Conservation (phyloP, 35 echinoderm and acorn worm species). For the Strongylocentrotus purpuratus region DNA sequence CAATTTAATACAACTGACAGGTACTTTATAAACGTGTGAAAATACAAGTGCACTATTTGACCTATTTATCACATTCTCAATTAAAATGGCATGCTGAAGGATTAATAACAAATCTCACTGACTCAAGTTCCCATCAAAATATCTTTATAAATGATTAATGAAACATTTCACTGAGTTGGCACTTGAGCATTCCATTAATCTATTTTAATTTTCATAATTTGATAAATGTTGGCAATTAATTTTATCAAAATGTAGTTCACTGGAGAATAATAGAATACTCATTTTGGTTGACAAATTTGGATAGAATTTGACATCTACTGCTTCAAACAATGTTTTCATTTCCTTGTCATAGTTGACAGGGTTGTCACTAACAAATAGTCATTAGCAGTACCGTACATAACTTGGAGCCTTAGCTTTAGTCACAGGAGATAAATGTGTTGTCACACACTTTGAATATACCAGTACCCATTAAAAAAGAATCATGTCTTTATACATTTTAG, state of each 20-base stretch:
- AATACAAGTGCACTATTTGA: not conserved
- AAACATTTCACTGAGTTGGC: not conserved
- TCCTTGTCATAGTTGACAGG: too few relatives aligned
- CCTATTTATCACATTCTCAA: not conserved
- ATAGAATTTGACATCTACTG: not conserved
- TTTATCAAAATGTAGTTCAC: not conserved
- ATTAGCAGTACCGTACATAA: too few relatives aligned
- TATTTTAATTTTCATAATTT: not conserved
- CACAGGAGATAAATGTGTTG: too few relatives aligned
- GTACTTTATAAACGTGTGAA: too few relatives aligned
- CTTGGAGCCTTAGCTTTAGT: too few relatives aligned
- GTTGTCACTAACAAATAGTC: too few relatives aligned
- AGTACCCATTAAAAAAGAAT: too few relatives aligned
- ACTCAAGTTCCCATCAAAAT: not conserved
- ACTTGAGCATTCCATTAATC: not conserved
- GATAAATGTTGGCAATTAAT: not conserved
- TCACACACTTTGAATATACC: too few relatives aligned
- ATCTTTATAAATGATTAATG: not conserved
- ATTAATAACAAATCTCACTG: not conserved
- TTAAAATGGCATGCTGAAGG: not conserved
- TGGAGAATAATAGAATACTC: not conserved
- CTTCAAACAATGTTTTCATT: not conserved
- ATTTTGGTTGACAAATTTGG: not conserved
- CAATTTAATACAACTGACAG: too few relatives aligned
- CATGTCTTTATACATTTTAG: too few relatives aligned